Evolutionary conservation across 2,888 invertebrate genomes (phyloP), one percentile per base, ranked within the genome.

Genomic region (Diogma glabrata): DNA sequence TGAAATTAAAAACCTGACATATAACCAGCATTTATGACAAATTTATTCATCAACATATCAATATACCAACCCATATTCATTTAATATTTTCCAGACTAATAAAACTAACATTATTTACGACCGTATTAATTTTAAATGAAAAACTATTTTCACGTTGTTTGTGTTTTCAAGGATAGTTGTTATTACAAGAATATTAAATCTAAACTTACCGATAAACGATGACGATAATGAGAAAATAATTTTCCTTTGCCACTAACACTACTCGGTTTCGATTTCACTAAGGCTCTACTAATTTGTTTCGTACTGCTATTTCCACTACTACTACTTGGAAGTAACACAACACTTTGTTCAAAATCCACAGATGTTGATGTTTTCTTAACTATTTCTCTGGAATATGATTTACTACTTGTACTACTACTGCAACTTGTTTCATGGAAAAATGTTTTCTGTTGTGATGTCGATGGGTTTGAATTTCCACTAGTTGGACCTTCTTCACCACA

Each of bases 121-220:
- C n/a, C n/a, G n/a, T n/a, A n/a, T n/a, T n/a, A n/a, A n/a, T n/a
- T n/a, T n/a, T n/a, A n/a, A n/a, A n/a, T n/a, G n/a, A n/a, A n/a
- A n/a, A n/a, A n/a, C n/a, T n/a, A n/a, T n/a, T n/a, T n/a, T n/a
- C n/a, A n/a, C n/a, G n/a, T n/a, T n/a, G n/a, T n/a, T n/a, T n/a
- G n/a, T n/a, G n/a, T n/a, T n/a, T n/a, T n/a, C n/a, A n/a, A n/a
- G n/a, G n/a, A n/a, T n/a, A n/a, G n/a, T n/a, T n/a, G n/a, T n/a
- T n/a, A n/a, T n/a, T n/a, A n/a, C n/a, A n/a, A n/a, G n/a, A n/a
- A n/a, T n/a, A n/a, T n/a, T n/a, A n/a, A n/a, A n/a, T n/a, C n/a
- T n/a, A n/a, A 38, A 69, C 76, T 77, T 63, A 80, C 81, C 67
- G 79, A 79, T 30, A 81, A 67, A 64, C 78, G 74, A 40, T 78